Conservation (phyloP, 2,888 invertebrate genomes). For the Helleia helle region DNA sequence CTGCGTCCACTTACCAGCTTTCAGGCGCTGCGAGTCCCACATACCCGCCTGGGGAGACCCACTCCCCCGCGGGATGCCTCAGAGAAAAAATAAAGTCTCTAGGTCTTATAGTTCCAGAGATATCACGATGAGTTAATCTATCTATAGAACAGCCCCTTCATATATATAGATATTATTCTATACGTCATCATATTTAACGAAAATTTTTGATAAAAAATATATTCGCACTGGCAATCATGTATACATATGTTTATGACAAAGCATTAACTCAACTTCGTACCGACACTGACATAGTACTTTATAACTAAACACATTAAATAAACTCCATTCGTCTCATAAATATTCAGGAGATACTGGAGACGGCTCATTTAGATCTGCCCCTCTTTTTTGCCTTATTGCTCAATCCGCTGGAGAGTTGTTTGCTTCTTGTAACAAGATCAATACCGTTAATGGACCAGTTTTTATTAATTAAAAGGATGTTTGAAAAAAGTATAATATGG, state of each 20-base stretch:
- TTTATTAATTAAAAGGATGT: conserved; percentile 55
- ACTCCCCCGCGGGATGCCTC: no score
- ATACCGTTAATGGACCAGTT: conserved; percentile 61
- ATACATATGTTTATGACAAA: background rate
- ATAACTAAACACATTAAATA: conserved; percentile 42
- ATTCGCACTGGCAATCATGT: no score
- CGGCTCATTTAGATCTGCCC: conserved; percentile 64
- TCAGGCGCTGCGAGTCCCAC: no score
- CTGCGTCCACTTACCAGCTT: no score
- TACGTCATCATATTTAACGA: no score
- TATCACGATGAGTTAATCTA: no score
- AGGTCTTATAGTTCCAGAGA: no score
- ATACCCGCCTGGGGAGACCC: no score
- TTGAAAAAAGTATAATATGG: conserved; percentile 26
- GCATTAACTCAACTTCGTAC: background rate
- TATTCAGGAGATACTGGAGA: conserved; percentile 66
- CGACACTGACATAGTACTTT: conserved; percentile 16
- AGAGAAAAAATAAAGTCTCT: no score
- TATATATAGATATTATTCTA: no score
- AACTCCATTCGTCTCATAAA: conserved; percentile 58
- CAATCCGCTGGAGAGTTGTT: conserved; percentile 61
- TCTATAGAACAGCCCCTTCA: no score
- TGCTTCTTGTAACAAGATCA: conserved; percentile 56
- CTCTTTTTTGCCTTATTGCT: conserved; percentile 69
- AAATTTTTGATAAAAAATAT: no score